Evolutionary conservation across 1,140 invertebrate genomes (phyloP).

Genomic region (Drosophila virilis): DNA sequence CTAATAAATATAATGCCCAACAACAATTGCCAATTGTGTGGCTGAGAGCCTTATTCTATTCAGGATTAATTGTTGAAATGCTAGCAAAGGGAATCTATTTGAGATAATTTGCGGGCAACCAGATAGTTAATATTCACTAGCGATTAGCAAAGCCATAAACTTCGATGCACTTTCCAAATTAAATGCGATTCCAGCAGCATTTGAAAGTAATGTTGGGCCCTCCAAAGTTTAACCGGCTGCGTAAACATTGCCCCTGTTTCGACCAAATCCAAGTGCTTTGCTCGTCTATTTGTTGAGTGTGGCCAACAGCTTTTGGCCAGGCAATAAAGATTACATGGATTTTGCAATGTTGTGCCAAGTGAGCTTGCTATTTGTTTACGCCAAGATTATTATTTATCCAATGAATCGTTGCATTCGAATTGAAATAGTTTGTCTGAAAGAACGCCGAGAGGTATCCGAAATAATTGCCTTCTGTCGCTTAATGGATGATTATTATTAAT

Average conservation of each 20-base stretch:
- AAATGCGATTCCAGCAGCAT: slow-evolving; percentile 26
- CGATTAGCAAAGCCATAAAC: slow-evolving; percentile 15
- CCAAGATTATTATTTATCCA: slow-evolving; percentile 5
- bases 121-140: slow-evolving; percentile 19
- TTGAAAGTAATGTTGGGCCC: slow-evolving; percentile 18
- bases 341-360: slow-evolving; percentile 5
- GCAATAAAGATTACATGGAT: slow-evolving; percentile 21
- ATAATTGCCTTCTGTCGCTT: background rate
- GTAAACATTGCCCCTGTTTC: slow-evolving; percentile 25
- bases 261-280: slow-evolving; percentile 21
- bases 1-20: slow-evolving; percentile 30
- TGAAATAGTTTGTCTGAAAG: background rate
- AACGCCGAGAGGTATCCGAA: background rate
- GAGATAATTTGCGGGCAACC: slow-evolving; percentile 30
- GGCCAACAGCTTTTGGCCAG: slow-evolving; percentile 3
- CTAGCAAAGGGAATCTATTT: background rate
- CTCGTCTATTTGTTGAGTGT: slow-evolving; percentile 8
- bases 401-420: background rate
- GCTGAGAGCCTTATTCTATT: background rate
- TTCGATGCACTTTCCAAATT: slow-evolving; percentile 40
- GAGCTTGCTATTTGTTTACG: background rate
- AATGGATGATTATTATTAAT: too few species aligned
- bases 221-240: slow-evolving; percentile 8
- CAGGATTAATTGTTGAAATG: background rate
- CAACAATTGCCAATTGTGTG: slow-evolving; percentile 15